These are phyloP conservation scores for Homarus americanus DNA, from an alignment of 1,140 invertebrate genomes.

Conservation along the genomic window DNA sequence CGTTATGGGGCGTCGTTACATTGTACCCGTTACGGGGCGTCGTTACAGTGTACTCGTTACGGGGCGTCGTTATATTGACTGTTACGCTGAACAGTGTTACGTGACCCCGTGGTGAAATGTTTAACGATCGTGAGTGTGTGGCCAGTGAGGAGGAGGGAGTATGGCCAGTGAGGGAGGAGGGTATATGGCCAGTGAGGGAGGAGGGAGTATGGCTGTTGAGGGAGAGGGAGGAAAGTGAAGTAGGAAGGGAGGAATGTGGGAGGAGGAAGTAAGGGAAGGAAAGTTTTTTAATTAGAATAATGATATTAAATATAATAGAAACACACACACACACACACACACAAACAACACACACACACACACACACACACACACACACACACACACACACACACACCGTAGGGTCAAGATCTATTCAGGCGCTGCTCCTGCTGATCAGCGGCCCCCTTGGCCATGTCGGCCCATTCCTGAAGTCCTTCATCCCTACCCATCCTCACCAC, in stretches of 20 bases:
- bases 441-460: no score
- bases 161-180: background rate
- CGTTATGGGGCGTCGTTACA: no score
- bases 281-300: background rate
- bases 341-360: background rate
- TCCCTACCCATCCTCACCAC: no score
- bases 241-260: background rate
- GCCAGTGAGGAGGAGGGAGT: background rate
- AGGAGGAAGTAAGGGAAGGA: background rate
- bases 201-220: background rate
- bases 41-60: background rate
- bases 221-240: background rate
- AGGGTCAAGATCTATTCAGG: no score
- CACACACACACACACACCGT: conserved; percentile 25
- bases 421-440: no score
- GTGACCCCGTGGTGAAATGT: no score
- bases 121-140: background rate
- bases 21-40: no score
- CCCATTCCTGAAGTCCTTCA: no score
- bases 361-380: conserved; percentile 13
- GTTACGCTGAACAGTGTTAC: no score
- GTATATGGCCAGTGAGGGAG: background rate
- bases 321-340: background rate
- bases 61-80: background rate
- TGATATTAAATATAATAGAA: no score